Percentiles rank a stretch among this genome's conserved stretches.
Conservation (phyloP, 1,140 invertebrate species). For the Sarcophaga bullata region DNA sequence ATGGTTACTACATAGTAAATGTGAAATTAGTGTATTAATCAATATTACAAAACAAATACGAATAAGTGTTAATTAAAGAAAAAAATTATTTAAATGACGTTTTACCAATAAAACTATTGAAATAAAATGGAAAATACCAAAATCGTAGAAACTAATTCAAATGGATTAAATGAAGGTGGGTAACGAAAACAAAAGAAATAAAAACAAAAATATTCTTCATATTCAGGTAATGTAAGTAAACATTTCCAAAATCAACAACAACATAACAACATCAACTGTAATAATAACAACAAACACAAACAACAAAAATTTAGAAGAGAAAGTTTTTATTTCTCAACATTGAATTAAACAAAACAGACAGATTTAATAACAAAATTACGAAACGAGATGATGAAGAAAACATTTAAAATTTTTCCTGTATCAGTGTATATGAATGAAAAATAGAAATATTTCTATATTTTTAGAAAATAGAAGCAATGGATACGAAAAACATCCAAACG, state of each 20-base stretch:
- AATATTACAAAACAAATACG: neutral
- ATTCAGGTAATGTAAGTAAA: too few relatives aligned
- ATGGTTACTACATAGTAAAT: neutral
- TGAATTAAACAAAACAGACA: too few relatives aligned
- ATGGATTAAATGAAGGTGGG: neutral
- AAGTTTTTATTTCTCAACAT: too few relatives aligned
- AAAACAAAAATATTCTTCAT: too few relatives aligned
- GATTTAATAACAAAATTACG: too few relatives aligned
- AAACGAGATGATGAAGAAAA: too few relatives aligned
- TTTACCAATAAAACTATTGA: neutral
- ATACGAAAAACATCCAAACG: neutral
- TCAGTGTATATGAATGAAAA: too few relatives aligned
- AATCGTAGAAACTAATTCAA: neutral
- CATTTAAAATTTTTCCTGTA: too few relatives aligned
- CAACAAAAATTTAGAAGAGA: too few relatives aligned
- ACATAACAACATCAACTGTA: neutral
- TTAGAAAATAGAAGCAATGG: too few relatives aligned
- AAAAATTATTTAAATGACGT: neutral
- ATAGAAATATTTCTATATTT: too few relatives aligned
- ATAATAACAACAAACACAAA: neutral
- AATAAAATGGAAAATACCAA: neutral
- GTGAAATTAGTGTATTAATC: neutral
- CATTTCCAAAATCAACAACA: neutral
- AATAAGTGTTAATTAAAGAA: neutral
- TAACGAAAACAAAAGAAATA: too few relatives aligned